Percentiles rank a stretch among this genome's conserved stretches.
Conservation (phyloP, 2,888 invertebrate species). For the Elgonia sp. region DNA sequence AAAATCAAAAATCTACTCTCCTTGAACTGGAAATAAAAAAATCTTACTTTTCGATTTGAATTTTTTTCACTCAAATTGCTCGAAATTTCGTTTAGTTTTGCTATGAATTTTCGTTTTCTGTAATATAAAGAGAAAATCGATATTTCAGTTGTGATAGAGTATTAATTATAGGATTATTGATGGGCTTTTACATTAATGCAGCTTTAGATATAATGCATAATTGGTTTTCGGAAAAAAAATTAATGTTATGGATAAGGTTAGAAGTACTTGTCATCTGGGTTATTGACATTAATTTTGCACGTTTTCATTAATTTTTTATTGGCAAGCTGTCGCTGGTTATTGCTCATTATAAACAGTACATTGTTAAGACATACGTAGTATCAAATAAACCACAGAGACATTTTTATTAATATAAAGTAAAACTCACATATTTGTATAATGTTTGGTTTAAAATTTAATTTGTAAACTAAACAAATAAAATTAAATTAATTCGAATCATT, state of each 20-base stretch:
- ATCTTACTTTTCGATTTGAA: conserved; percentile 8
- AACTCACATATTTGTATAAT: too few species aligned
- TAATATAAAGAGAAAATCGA: neutral
- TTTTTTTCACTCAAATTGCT: neutral
- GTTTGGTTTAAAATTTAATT: too few species aligned
- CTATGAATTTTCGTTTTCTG: conserved; percentile 51
- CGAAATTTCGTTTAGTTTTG: conserved; percentile 42
- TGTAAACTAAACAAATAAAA: too few species aligned
- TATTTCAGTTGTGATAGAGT: neutral
- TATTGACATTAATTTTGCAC: conserved; percentile 23
- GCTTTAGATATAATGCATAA: neutral
- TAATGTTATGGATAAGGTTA: conserved; percentile 44
- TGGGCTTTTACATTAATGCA: neutral
- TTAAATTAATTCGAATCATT: too few species aligned
- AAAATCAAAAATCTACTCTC: neutral
- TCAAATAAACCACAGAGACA: neutral
- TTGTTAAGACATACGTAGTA: neutral
- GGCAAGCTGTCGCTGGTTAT: conserved; percentile 8
- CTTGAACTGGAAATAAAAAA: neutral
- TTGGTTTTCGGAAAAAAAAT: neutral
- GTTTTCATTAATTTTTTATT: conserved; percentile 43
- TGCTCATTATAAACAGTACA: conserved; percentile 35
- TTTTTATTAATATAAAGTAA: too few species aligned
- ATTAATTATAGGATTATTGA: neutral
- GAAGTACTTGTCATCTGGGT: conserved; percentile 48